These are phyloP conservation scores for Zonitis immaculata DNA, from an alignment of 2,888 invertebrate genomes.

Conservation along the genomic window DNA sequence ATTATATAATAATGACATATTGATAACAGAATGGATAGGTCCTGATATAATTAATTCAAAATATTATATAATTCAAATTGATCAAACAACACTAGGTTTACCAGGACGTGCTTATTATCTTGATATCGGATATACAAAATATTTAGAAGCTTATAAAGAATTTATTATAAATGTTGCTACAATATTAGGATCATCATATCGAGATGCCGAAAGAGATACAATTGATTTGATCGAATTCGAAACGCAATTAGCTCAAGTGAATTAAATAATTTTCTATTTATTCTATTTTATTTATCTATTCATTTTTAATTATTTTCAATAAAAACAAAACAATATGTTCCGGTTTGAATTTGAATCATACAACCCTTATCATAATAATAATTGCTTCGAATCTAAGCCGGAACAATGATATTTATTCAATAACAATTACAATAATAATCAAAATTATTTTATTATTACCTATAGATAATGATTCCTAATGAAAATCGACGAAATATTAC, in stretches of 20 bases:
- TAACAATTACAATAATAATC: too few relatives aligned
- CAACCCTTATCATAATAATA: too few relatives aligned
- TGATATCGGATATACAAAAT: slow-evolving; percentile 60
- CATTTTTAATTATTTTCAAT: too few relatives aligned
- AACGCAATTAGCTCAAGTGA: slow-evolving; percentile 61
- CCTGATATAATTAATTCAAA: slow-evolving; percentile 92
- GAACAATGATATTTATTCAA: too few relatives aligned
- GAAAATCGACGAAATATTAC: slow-evolving; percentile 80
- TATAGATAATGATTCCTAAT: slow-evolving; percentile 68
- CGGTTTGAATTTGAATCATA: too few relatives aligned
- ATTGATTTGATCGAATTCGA: slow-evolving; percentile 75
- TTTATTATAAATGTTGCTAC: slow-evolving; percentile 70
- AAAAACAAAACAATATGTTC: too few relatives aligned
- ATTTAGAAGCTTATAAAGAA: slow-evolving; percentile 72
- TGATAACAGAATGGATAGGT: slow-evolving; percentile 77
- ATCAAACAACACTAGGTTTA: slow-evolving; percentile 79
- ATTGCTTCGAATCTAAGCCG: too few relatives aligned
- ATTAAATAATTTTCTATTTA: neutral
- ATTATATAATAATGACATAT: slow-evolving; percentile 78
- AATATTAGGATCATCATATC: slow-evolving; percentile 65
- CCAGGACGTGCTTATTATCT: slow-evolving; percentile 74
- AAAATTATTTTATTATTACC: too few relatives aligned
- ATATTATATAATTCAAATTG: slow-evolving; percentile 82
- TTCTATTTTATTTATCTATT: neutral
- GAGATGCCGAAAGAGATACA: slow-evolving; percentile 60